Conservation (phyloP, 2,888 invertebrate genomes). For the Melanophora roralis region DNA sequence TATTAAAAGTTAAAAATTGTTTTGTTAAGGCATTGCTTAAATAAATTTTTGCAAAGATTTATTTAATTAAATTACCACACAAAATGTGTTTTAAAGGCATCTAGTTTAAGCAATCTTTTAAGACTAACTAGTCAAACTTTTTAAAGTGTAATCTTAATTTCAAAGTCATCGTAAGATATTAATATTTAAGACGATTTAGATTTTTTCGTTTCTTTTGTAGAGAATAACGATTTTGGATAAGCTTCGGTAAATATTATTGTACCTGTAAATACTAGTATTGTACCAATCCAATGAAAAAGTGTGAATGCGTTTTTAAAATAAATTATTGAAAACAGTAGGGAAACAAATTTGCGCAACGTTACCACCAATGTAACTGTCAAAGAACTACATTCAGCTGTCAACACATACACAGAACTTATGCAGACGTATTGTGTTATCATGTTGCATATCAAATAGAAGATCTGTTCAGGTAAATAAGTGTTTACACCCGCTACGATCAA, state of each 20-base stretch:
- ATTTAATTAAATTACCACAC: too few relatives aligned
- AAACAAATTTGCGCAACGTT: slow-evolving; percentile 96
- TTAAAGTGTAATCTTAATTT: too few relatives aligned
- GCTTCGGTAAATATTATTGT: slow-evolving; percentile 94
- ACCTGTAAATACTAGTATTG: slow-evolving; percentile 92
- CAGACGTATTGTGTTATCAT: slow-evolving; percentile 94
- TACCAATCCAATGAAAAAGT: slow-evolving; percentile 92
- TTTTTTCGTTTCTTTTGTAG: slow-evolving; percentile 25
- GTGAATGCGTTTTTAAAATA: slow-evolving; percentile 97
- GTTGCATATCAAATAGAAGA: slow-evolving; percentile 88
- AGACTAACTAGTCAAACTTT: too few relatives aligned
- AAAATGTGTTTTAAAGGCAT: too few relatives aligned
- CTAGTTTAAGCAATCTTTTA: too few relatives aligned
- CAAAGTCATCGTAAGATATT: neutral
- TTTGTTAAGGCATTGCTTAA: too few relatives aligned
- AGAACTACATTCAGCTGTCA: slow-evolving; percentile 96
- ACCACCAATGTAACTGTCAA: slow-evolving; percentile 96
- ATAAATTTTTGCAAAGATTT: too few relatives aligned
- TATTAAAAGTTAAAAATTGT: too few relatives aligned
- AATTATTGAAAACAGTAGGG: slow-evolving; percentile 94
- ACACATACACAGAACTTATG: slow-evolving; percentile 94
- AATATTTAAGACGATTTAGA: slow-evolving; percentile 41
- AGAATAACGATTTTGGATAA: slow-evolving; percentile 76
- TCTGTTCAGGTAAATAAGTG: slow-evolving; percentile 83
- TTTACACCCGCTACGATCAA: slow-evolving; percentile 78